Evolutionary conservation across 2,888 invertebrate species (phyloP).

Genomic region (Orthosia gracilis): DNA sequence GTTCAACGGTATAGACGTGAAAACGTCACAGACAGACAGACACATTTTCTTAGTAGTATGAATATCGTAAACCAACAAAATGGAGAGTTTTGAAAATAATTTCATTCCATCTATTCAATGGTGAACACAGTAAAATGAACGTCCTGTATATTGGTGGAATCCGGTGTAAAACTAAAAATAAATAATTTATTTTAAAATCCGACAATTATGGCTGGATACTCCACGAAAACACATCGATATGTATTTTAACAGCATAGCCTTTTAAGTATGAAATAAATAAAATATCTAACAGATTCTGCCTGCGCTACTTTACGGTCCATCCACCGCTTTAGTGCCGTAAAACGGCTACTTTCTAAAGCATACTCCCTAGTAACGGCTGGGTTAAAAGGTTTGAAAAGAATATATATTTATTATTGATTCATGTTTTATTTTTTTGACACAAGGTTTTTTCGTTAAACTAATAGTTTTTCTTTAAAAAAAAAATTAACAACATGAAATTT

Average conservation of each 20-base stretch:
- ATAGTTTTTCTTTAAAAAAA: too few species aligned
- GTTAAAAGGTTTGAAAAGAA: too few species aligned
- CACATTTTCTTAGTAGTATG: neutral
- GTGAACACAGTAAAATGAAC: neutral
- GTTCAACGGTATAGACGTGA: neutral
- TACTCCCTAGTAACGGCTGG: too few species aligned
- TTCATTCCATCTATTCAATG: neutral
- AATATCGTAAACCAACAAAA: neutral
- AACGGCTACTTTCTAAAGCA: too few species aligned
- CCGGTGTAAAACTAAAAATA: slow-evolving; percentile 53
- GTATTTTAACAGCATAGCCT: slow-evolving; percentile 74
- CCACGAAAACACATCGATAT: slow-evolving; percentile 61
- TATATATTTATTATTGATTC: too few species aligned
- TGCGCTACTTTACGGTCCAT: too few species aligned
- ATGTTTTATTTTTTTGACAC: too few species aligned
- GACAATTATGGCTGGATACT: slow-evolving; percentile 72
- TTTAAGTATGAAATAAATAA: slow-evolving; percentile 50
- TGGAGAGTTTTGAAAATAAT: neutral
- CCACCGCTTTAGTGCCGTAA: too few species aligned
- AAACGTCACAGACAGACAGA: neutral
- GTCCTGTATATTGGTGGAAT: slow-evolving; percentile 43
- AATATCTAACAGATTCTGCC: slow-evolving; percentile 17
- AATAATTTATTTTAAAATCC: slow-evolving; percentile 54
- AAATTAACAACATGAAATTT: too few species aligned
- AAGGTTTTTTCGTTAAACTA: too few species aligned